Base-by-base conservation (phyloP, 2,797 vertebrate genomes). In the Gymnoscopelus braueri region DNA sequence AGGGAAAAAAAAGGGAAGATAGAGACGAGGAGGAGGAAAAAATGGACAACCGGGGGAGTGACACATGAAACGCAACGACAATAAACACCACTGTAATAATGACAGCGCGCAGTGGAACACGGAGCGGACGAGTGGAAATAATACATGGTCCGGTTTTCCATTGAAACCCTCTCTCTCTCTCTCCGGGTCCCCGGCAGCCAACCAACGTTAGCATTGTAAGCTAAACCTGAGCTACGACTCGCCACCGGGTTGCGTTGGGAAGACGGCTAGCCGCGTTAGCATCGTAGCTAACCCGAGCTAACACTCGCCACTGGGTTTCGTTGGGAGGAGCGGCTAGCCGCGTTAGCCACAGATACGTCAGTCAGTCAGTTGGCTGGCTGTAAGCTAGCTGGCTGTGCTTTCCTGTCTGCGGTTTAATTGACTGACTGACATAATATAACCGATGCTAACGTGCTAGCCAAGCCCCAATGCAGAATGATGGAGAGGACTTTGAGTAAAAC, bases 331-430 rank as follows among this genome's bases (percentile, higher is more conserved):
- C 32, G 32, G 32, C 32, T 35, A 35, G 72, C 78, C 60, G 60
- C 80, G 80, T 85, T 79, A 85, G 82, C 78, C 73, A 50, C 65
- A 72, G 85, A 60, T 88, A 48, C 29, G 6, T 35, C 32, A 35
- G 32, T 35, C 32, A 35, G 19, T 19, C 19, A 19, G 19, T 19
- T 1, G 19, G 19, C 83, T 74, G 81, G 65, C 85, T 79, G 78
- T 85, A 80, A 74, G 80, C 71, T 50, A 74, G 77, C 87, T 90
- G 89, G 87, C 89, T 86, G 77, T 71, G 19, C 19, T 19, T 19
- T 1, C 19, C 19, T 19, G 19, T 1, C 19, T 19, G 35, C 52
- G 14, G 51, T 26, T 35, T 54, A 57, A 69, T 67, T 29, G 61
- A 68, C 69, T 61, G 78, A 78, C 81, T 72, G 78, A 32, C 66